Conservation (phyloP, 2,888 invertebrate genomes). For the Sesamia inferens region DNA sequence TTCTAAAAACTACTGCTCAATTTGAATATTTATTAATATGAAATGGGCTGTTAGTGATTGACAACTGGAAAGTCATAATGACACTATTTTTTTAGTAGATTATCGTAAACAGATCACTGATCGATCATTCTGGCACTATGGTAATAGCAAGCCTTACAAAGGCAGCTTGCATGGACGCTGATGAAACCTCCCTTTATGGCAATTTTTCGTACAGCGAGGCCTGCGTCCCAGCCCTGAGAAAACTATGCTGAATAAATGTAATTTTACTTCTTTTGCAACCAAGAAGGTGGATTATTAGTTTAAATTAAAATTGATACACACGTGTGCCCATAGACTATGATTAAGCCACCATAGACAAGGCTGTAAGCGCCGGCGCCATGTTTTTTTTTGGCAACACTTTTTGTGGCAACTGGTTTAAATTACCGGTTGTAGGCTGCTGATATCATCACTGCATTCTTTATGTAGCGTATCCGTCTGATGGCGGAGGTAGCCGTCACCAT, state of each 20-base stretch:
- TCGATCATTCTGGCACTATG: too few relatives aligned
- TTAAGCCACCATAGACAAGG: constrained; percentile 24
- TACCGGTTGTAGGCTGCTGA: constrained; percentile 38
- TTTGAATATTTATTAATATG: too few relatives aligned
- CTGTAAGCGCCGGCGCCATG: constrained; percentile 51
- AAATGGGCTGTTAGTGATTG: too few relatives aligned
- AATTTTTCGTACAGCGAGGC: too few relatives aligned
- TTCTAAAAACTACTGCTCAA: too few relatives aligned
- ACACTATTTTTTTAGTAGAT: too few relatives aligned
- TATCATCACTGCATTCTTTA: constrained; percentile 39
- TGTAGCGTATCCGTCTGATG: constrained; percentile 2
- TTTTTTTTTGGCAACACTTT: constrained; percentile 29
- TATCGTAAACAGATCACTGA: too few relatives aligned
- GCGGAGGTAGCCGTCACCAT: constrained; percentile 20
- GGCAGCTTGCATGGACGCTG: too few relatives aligned
- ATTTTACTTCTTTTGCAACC: neutral
- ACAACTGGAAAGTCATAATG: too few relatives aligned
- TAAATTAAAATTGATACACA: neutral
- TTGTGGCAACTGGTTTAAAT: constrained; percentile 11
- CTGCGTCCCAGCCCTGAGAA: neutral
- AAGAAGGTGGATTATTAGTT: neutral
- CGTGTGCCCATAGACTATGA: neutral
- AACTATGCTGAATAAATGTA: neutral
- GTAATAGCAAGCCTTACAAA: too few relatives aligned
- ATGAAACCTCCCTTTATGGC: too few relatives aligned